Evolutionary conservation across 1,140 invertebrate genomes (phyloP).

Genomic region (Bacillus rossius): DNA sequence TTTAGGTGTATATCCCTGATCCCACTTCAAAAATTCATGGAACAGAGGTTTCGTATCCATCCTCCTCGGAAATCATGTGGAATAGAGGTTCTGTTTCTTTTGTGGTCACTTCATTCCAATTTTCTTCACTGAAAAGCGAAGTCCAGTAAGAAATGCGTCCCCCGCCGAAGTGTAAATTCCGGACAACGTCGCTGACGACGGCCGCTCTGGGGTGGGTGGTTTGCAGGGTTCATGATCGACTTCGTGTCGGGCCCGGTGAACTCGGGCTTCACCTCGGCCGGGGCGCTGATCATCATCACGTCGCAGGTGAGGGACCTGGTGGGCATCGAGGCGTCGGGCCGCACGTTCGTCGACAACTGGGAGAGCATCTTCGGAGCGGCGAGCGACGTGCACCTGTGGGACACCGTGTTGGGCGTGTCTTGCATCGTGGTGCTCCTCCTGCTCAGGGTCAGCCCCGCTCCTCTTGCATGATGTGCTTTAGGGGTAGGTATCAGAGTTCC

Average conservation of each 20-base stretch:
- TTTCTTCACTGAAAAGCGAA: no score
- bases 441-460: constrained; percentile 53
- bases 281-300: constrained; percentile 83
- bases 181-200: no score
- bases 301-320: constrained; percentile 84
- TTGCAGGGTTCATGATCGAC: constrained; percentile 82
- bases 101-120: no score
- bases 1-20: no score
- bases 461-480: neutral
- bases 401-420: constrained; percentile 60
- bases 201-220: no score
- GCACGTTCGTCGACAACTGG: constrained; percentile 68
- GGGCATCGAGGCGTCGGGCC: constrained; percentile 67
- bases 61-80: no score
- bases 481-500: no score
- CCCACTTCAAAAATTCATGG: no score
- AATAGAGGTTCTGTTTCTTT: no score
- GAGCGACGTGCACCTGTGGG: constrained; percentile 53
- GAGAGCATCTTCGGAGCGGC: constrained; percentile 56
- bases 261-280: constrained; percentile 88
- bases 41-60: no score
- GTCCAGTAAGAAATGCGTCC: no score
- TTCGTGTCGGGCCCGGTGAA: constrained; percentile 92
- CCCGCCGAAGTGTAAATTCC: no score
- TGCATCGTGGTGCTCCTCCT: constrained; percentile 66